Evolutionary conservation across 2,113 vertebrate species (phyloP), one percentile per base, ranked within the genome.

Genomic region (Cynocephalus volans): DNA sequence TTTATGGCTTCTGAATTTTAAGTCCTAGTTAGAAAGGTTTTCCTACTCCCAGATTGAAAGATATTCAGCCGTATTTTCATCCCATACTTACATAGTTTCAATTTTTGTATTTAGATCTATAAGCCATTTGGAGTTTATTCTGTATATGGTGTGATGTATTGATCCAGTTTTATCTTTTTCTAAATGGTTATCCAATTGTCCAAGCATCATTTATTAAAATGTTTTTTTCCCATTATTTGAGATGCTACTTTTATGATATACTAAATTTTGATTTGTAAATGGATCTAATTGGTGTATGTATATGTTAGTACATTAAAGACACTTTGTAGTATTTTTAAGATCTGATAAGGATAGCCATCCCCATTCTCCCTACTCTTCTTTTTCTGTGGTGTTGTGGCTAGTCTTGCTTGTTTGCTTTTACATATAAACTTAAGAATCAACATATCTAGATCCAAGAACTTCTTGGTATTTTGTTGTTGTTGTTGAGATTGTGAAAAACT

Each of bases 1-100:
- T 88, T 96, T 95, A 76, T 95, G 69, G 36, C 23, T 81, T 81
- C 33, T 96, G 28, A 28, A 64, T 95, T 96, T 97, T 84, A 93
- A 94, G 31, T 87, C 23, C 56, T 62, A 83, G 6, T 95, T 96
- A 86, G 36, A 96, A 97, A 90, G 31, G 12, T 24, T 95, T 93
- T 88, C 18, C 52, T 3, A 83, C 60, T 76, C 45, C 36, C 13
- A 95, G 23, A 9, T 85, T 76, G 62, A 54, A 96, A 91, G 24
- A 17, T 73, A 62, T 75, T 95, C 26, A 88, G 52, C 31, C 19
- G 65, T 90, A 65, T 77, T 94, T 94, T 93, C 48, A 87, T 73
- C 17, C 67, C 70, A 12, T 76, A 83, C 8, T 92, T 87, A 81
- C 13, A 64, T 52, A 26, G 15, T 83, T 87, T 94, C 11, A 79